Evolutionary conservation across 2,113 vertebrate genomes (phyloP), one percentile per base, ranked within the genome.

Genomic region (Cathartes aura): DNA sequence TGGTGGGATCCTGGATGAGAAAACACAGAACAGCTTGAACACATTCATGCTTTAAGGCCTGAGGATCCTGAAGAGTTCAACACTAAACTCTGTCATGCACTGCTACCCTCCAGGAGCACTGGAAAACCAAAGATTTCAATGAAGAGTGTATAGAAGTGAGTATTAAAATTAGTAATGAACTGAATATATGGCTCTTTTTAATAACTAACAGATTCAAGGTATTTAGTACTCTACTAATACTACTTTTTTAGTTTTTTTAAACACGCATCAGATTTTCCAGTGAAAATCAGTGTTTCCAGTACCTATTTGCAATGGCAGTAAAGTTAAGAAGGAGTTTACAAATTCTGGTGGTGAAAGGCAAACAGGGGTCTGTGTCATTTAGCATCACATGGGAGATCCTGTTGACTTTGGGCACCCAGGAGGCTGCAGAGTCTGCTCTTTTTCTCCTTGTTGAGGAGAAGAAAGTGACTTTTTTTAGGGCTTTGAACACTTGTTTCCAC

Each of bases 131-230:
- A 40, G 29, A 38, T 56, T 58, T 74, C 55, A 59, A 5, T 26
- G 29, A 71, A 22, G 3, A 21, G 6, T 32, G 8, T 30, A 14
- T 13, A 42, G 14, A 84, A 45, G 3, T 0, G 0, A 34, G 7
- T 12, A 29, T 68, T 74, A 43, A 89, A 68, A 45, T 36, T 18
- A 52, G 5, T 18, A 82, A 72, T 1, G 1, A 82, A 34, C 2
- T 48, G 12, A 79, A 68, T 5, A 42, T 11, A 24, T 20, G 26
- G 2, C 4, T n/a, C 4, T 26, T n/a, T 76, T 4, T 16, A 84
- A 78, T 40, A 87, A 24, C 7, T 15, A n/a, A 8, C 11, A 87
- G 7, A 71, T 56, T 36, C 14, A 27, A 50, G 13, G 8, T 47
- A n/a, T 55, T 82, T 82, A 11, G 34, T 40, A n/a, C 19, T 32